Conservation (phyloP, 2,888 invertebrate genomes). For the Nematopogon swammerdamellus region DNA sequence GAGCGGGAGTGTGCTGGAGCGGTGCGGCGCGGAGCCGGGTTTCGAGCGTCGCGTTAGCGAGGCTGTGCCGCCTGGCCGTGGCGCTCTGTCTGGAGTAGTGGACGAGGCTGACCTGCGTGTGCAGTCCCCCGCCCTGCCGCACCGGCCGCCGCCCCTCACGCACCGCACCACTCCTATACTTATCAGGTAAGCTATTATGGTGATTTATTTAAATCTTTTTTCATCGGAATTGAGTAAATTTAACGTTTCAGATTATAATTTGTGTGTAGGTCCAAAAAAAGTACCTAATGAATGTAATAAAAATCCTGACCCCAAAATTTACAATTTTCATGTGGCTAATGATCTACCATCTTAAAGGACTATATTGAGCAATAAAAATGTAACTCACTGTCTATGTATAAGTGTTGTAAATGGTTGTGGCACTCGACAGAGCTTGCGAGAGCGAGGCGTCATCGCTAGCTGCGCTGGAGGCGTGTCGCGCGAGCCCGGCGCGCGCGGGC, state of each 20-base stretch:
- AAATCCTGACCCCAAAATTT: too few species aligned
- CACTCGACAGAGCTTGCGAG: background rate
- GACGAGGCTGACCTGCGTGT: slow-evolving; percentile 43
- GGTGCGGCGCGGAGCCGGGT: background rate
- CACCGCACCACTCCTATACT: slow-evolving; percentile 39
- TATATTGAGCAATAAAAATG: too few species aligned
- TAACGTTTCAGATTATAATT: too few species aligned
- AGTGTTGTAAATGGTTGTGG: too few species aligned
- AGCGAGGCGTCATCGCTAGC: background rate
- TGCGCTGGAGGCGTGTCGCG: slow-evolving; percentile 4
- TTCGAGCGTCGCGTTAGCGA: background rate
- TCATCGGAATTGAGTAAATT: too few species aligned
- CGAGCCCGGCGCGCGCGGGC: slow-evolving; percentile 13
- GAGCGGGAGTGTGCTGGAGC: background rate
- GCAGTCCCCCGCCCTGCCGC: slow-evolving; percentile 44
- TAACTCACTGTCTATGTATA: too few species aligned
- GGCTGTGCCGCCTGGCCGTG: background rate
- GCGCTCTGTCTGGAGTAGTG: background rate
- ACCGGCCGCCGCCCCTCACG: slow-evolving; percentile 31
- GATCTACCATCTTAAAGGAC: too few species aligned
- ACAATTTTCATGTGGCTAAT: too few species aligned
- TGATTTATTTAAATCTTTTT: too few species aligned
- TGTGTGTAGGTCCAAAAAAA: too few species aligned
- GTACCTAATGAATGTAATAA: too few species aligned
- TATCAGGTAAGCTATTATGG: slow-evolving; percentile 22